A percentile compares a stretch with the other conserved stretches of the same genome.
Evolutionary conservation across 1,140 invertebrate genomes (phyloP).

Genomic region (Geopemphigus sp.): DNA sequence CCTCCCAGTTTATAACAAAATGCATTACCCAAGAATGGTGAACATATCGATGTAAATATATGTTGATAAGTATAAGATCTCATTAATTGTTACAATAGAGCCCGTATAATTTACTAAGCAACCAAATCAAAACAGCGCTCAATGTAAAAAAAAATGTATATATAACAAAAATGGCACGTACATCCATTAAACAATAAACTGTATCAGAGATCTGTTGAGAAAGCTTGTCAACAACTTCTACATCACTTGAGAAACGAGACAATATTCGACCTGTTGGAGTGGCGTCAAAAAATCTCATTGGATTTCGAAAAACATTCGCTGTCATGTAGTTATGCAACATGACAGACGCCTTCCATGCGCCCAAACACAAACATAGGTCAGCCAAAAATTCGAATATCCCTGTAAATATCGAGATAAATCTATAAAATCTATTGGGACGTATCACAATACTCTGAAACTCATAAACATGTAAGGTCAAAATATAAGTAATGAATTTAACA

Average conservation of each 20-base stretch:
- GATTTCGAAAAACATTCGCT: conserved; percentile 69
- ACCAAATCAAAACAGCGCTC: neutral
- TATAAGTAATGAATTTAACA: neutral
- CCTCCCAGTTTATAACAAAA: conserved; percentile 21
- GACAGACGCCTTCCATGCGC: conserved; percentile 70
- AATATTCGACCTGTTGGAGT: conserved; percentile 84
- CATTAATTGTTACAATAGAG: neutral
- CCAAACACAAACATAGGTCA: conserved; percentile 70
- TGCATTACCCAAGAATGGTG: conserved; percentile 22
- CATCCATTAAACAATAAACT: conserved; percentile 77
- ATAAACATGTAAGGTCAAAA: neutral
- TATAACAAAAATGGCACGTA: conserved; percentile 59
- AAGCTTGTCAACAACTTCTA: conserved; percentile 70
- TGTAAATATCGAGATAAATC: conserved; percentile 57
- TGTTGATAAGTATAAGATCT: neutral
- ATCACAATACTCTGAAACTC: neutral
- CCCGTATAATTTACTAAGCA: conserved; percentile 1
- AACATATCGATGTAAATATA: neutral
- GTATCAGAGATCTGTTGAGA: conserved; percentile 70
- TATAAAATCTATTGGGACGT: neutral
- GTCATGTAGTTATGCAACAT: conserved; percentile 76
- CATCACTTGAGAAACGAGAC: conserved; percentile 73
- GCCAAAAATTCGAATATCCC: conserved; percentile 67
- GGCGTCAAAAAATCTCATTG: conserved; percentile 81
- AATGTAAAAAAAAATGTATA: neutral